Percentiles rank a stretch among this genome's conserved stretches.
Conservation (phyloP, 2,797 vertebrate species). For the Todus mexicanus region DNA sequence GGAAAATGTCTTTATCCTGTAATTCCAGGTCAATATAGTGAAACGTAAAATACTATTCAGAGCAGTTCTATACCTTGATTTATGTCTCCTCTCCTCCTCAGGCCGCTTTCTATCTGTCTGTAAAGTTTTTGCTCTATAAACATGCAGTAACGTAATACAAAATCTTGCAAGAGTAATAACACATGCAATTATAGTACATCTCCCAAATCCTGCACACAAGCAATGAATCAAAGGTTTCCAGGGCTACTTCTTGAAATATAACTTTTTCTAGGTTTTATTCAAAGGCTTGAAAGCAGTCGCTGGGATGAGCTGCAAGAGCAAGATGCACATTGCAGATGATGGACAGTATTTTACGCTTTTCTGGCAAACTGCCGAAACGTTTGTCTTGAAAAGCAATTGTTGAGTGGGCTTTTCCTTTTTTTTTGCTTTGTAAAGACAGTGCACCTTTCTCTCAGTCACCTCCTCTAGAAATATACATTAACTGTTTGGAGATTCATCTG, state of each 20-base stretch:
- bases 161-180: slow-evolving; percentile 51
- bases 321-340: slow-evolving; percentile 18
- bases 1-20: slow-evolving; percentile 52
- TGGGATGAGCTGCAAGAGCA: not conserved
- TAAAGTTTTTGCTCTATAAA: slow-evolving; percentile 54
- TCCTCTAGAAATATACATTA: not conserved
- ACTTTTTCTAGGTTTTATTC: not conserved
- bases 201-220: slow-evolving; percentile 31
- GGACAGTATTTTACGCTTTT: not conserved
- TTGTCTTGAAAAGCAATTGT: slow-evolving; percentile 60
- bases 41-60: slow-evolving; percentile 47
- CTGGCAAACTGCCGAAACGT: slow-evolving; percentile 35
- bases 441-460: not conserved
- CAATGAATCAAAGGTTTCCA: slow-evolving; percentile 55
- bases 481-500: not conserved
- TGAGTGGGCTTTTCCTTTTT: slow-evolving; percentile 14
- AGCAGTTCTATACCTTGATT: slow-evolving; percentile 54
- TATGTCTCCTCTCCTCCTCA: slow-evolving; percentile 15
- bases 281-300: not conserved
- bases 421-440: not conserved
- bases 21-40: slow-evolving; percentile 47
- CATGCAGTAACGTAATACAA: slow-evolving; percentile 30
- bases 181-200: slow-evolving; percentile 41
- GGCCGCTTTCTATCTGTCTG: slow-evolving; percentile 50
- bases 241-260: slow-evolving; percentile 4